Conservation (phyloP, 2,113 vertebrate species). For the Plectropomus leopardus region DNA sequence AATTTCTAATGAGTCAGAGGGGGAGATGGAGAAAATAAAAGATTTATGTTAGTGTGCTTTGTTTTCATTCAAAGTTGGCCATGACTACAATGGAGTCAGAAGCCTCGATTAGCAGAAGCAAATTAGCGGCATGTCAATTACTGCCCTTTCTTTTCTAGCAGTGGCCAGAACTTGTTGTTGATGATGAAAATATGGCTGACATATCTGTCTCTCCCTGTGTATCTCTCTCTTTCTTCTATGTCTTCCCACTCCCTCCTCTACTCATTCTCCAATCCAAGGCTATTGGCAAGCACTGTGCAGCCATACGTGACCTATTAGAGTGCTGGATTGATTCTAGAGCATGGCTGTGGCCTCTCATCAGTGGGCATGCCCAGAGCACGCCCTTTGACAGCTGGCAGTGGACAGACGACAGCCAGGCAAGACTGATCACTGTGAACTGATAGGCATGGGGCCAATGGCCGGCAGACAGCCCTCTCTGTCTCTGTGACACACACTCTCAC, state of each 20-base stretch:
- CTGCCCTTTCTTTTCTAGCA: constrained; percentile 25
- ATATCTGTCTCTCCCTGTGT: constrained; percentile 27
- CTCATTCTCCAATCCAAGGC: constrained; percentile 69
- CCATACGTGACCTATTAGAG: constrained; percentile 88
- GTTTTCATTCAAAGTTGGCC: constrained; percentile 44
- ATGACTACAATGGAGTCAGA: constrained; percentile 23
- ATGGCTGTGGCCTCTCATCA: constrained; percentile 82
- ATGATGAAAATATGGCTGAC: constrained; percentile 56
- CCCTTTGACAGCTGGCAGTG: constrained; percentile 83
- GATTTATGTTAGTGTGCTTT: constrained; percentile 33
- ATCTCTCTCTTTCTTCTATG: constrained; percentile 28
- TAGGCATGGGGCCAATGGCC: constrained; percentile 77
- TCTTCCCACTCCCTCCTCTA: constrained; percentile 34
- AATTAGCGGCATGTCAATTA: constrained; percentile 67
- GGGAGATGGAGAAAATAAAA: constrained; percentile 1
- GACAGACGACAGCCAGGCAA: constrained; percentile 75
- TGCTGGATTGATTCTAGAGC: constrained; percentile 85
- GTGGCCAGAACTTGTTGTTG: constrained; percentile 32
- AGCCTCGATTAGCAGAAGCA: constrained; percentile 3
- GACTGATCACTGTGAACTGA: constrained; percentile 81
- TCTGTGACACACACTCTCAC: constrained; percentile 30
- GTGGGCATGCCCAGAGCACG: constrained; percentile 76
- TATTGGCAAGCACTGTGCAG: constrained; percentile 81
- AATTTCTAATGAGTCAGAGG: constrained; percentile 61
- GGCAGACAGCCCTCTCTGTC: constrained; percentile 69